A percentile compares a stretch with the other conserved stretches of the same genome.
phyloP scores from a whole-genome alignment of 2,888 invertebrate genomes.

The Synanthedon formicaeformis region DNA sequence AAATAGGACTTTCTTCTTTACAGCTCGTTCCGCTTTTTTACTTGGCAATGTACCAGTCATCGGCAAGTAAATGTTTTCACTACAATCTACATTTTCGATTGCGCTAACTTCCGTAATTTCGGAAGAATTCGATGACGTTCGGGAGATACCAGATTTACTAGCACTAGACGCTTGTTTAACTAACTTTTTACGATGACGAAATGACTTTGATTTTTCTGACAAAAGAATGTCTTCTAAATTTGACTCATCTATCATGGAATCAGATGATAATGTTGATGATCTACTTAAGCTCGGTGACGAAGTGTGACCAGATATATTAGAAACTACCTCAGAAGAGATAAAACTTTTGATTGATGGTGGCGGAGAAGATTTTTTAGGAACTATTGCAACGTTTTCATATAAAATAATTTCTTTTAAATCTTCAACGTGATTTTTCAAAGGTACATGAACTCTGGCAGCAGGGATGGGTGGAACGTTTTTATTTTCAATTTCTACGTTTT shows the following conservation, averaged over 20 bases:
- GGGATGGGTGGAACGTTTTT: conserved; percentile 37
- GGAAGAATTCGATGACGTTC: conserved; percentile 44
- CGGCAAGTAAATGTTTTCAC: conserved; percentile 42
- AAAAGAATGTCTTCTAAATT: conserved; percentile 61
- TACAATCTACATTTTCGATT: conserved; percentile 60
- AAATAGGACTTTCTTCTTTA: conserved; percentile 50
- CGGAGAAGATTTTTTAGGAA: conserved; percentile 21
- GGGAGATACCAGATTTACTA: conserved; percentile 29
- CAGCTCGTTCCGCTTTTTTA: conserved; percentile 30
- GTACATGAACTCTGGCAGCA: conserved; percentile 45
- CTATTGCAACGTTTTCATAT: conserved; percentile 49
- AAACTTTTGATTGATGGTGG: conserved; percentile 29
- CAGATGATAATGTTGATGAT: conserved; percentile 49
- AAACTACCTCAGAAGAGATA: conserved; percentile 13
- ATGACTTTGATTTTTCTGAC: conserved; percentile 61
- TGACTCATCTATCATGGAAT: conserved; percentile 56
- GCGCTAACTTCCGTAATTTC: conserved; percentile 54
- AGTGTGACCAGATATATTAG: conserved; percentile 19
- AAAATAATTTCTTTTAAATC: conserved; percentile 26
- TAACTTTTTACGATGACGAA: conserved; percentile 33
- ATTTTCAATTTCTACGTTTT: conserved; percentile 35
- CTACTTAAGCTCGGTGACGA: conserved; percentile 32
- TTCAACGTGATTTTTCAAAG: conserved; percentile 25
- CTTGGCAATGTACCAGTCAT: conserved; percentile 58
- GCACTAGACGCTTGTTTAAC: conserved; percentile 12